Base-by-base conservation (phyloP, 2,888 invertebrate species). In the Melipona bicolor region DNA sequence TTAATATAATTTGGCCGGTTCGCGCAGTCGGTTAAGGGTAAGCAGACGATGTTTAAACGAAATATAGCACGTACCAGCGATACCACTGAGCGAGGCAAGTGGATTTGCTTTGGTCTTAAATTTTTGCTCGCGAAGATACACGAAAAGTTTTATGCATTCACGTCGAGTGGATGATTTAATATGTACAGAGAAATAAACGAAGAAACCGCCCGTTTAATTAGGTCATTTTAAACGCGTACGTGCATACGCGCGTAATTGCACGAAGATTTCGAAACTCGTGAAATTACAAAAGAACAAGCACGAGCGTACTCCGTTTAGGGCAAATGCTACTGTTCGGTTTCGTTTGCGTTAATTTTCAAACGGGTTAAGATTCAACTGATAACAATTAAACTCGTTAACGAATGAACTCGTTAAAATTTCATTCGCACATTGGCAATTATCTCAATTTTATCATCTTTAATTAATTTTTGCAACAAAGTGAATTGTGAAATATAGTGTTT, bases 41-140 rank as follows among this genome's bases (percentile, higher is more conserved):
- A 75, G 43, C 36, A 65, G 19, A 77, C 52, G 52, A 50, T 52
- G 61, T 19, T 24, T 61, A 64, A 77, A 71, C 54, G 52, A 61
- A 24, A 43, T 54, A 24, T n/a, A 64, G 43, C 19, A 24, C 19
- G 54, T 52, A 43, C 5, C 24, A 52, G 43, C 36, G 17, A 43
- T 43, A 43, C 43, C 9, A 43, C 43, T 2, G 21, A 32, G n/a
- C 13, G 68, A 15, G 52, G 71, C 62, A 64, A 77, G 77, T 36
- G 71, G 62, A 71, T 77, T 77, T 71, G 71, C 71, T 71, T 77
- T 62, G 27, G 54, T 62, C 62, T 64, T 62, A 62, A 77, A 77
- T 71, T 77, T 77, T 71, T 64, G 15, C 27, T 52, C 27, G 11
- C 24, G 11, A 64, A 64, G 62, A 71, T 62, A 71, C 71, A 71